A percentile compares a stretch with the other conserved stretches of the same genome.
These are phyloP conservation scores for Apodemus speciosus DNA, from an alignment of 2,113 vertebrate species.

Conservation along the genomic window DNA sequence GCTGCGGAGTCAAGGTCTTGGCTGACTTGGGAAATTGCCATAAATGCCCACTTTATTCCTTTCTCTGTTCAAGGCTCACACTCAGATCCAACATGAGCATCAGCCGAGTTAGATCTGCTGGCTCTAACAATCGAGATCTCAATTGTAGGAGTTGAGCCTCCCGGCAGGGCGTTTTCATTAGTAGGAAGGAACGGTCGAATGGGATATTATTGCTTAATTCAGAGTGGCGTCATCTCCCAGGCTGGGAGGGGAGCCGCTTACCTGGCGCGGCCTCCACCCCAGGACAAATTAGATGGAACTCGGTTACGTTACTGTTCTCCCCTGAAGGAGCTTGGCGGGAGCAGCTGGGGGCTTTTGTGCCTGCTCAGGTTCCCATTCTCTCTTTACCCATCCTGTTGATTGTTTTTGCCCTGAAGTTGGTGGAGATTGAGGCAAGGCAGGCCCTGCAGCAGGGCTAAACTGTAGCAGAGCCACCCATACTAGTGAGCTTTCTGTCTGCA, in stretches of 20 bases:
- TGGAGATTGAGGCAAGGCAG: background rate
- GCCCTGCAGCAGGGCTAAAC: background rate
- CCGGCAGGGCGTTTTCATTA: conserved; percentile 36
- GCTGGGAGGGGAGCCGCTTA: background rate
- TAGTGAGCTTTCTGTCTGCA: background rate
- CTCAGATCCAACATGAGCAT: conserved; percentile 41
- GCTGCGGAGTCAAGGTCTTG: conserved; percentile 6
- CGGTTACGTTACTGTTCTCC: background rate
- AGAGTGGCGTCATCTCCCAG: background rate
- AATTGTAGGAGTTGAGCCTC: background rate
- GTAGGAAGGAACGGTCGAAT: conserved; percentile 44
- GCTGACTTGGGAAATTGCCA: conserved; percentile 66
- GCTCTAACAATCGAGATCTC: conserved; percentile 59
- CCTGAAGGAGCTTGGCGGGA: conserved; percentile 18
- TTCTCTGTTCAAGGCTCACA: conserved; percentile 56
- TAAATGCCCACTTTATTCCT: background rate
- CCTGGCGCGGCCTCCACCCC: background rate
- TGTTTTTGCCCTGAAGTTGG: conserved; percentile 64
- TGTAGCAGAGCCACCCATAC: background rate
- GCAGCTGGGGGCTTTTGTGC: conserved; percentile 6
- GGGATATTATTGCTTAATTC: conserved; percentile 25
- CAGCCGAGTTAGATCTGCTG: conserved; percentile 64
- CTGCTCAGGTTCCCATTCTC: conserved; percentile 28
- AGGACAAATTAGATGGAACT: background rate
- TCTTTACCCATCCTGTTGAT: conserved; percentile 7